Evolutionary conservation across 2,888 invertebrate species (phyloP), one percentile per base, ranked within the genome.

Genomic region (Drosophila infuscata): DNA sequence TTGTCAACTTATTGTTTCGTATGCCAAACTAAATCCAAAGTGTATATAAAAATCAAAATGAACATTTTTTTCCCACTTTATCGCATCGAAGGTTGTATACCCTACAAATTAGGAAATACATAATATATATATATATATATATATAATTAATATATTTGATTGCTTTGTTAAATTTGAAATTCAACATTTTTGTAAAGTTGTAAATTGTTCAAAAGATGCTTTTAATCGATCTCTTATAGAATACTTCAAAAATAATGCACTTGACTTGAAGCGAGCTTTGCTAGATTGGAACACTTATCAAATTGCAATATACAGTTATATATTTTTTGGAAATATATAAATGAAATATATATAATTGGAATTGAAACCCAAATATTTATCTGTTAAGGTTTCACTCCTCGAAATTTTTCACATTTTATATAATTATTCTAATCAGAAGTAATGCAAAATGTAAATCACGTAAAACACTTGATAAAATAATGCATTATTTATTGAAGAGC

Each of bases 1-100:
- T 76, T 81, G 76, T 76, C 82, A 79, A 76, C 76, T 79, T 79
- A 82, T 82, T 74, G 81, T 82, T 79, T 77, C 74, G 69, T 64
- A 36, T 63, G 74, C 74, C 80, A 76, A 79, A 62, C 71, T 71
- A 54, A 53, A 79, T 54, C 63, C 54, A 57, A 75, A 65, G 64
- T 79, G 75, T n/a, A 65, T 60, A 75, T 57, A 61, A 66, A 65
- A 72, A 54, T 70, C 61, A 46, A 33, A 68, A 30, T 30, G 49
- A 51, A 62, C 43, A 43, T 15, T 32, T 32, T 11, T 17, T 30
- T 1, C 29, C 9, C 41, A 29, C 20, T 20, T 15, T 4, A 9
- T 5, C 4, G 6, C 6, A 48, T 25, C n/a, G 51, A 54, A 36
- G 5, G 46, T 12, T 61, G 29, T 7, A 58, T 51, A 48, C 29